Base-by-base conservation (phyloP, 92 coral and sea anemone genomes). In the Actinernus sp. region DNA sequence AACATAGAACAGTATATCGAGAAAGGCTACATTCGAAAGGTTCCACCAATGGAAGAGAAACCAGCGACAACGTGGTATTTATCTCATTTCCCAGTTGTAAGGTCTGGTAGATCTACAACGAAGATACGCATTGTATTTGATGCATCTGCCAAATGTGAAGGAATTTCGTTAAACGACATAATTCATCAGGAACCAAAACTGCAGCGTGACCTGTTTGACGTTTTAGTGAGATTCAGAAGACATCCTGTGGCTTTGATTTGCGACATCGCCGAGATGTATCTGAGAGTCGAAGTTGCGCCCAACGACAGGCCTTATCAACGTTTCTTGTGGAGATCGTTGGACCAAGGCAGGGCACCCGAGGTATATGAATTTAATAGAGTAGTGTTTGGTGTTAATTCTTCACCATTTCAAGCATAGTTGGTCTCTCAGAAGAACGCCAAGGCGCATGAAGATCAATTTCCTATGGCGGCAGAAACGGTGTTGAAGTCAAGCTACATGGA, bases 181-280 rank as follows among this genome's bases (percentile, higher is more conserved):
- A 85, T 85, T 53, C 55, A 64, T 43, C 56, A 85, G 1, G 91
- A 86, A 26, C 86, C 86, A 6, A 76, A 84, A 36, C 57, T 84
- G 3, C 85, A 76, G 50, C 51, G 55, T 40, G 74, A 84, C 3
- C 25, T 77, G 61, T 71, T 84, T 50, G 76, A 84, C 44, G 90
- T 84, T 20, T 63, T 84, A 16, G 32, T 62, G 26, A 52, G 90
- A 1, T 84, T 84, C 57, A 70, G 71, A 32, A 56, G 65, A 25
- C 51, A 68, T 24, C 71, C 85, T 2, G 72, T 77, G 11, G 90
- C 75, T 20, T 16, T 70, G 12, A 70, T 60, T 1, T 75, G 72
- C 20, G 73, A 83, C 70, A 66, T 83, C 31, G 61, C 65, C 23
- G 78, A 74, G 46, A 82, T 80, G 87, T 83, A 65, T 44, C 58